Conservation (phyloP, 2,888 invertebrate species). For the Leptura quadrifasciata region DNA sequence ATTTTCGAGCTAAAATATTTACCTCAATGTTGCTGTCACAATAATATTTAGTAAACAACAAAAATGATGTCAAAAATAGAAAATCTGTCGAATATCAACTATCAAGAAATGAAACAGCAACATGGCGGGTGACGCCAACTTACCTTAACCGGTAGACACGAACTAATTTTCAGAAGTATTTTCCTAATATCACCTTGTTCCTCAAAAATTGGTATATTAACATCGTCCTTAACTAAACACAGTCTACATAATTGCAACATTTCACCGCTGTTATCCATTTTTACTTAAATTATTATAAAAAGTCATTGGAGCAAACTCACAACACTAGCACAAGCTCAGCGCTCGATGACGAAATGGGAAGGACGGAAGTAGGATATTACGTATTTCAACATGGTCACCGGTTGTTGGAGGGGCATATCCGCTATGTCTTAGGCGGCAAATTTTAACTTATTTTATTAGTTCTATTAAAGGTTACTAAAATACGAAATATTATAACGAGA, state of each 20-base stretch:
- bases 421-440: conserved; percentile 42
- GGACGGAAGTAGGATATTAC: conserved; percentile 62
- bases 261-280: conserved; percentile 71
- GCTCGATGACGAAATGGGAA: conserved; percentile 63
- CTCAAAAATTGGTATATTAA: conserved; percentile 82
- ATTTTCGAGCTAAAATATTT: neutral
- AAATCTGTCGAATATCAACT: conserved; percentile 65
- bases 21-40: neutral
- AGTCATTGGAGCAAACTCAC: conserved; percentile 63
- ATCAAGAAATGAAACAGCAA: conserved; percentile 60
- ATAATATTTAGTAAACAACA: conserved; percentile 48
- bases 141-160: conserved; percentile 86
- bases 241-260: conserved; percentile 72
- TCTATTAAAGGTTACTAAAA: no score
- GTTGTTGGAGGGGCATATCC: conserved; percentile 53
- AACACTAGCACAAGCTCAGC: conserved; percentile 54
- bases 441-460: conserved; percentile 27
- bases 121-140: conserved; percentile 69
- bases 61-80: conserved; percentile 52
- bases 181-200: conserved; percentile 79
- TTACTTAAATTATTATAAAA: conserved; percentile 60
- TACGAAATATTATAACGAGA: no score
- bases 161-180: conserved; percentile 81
- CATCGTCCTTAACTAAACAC: conserved; percentile 74
- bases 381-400: conserved; percentile 52